Evolutionary conservation across 2,888 invertebrate species (phyloP), one percentile per base, ranked within the genome.

Genomic region (Plutella xylostella): DNA sequence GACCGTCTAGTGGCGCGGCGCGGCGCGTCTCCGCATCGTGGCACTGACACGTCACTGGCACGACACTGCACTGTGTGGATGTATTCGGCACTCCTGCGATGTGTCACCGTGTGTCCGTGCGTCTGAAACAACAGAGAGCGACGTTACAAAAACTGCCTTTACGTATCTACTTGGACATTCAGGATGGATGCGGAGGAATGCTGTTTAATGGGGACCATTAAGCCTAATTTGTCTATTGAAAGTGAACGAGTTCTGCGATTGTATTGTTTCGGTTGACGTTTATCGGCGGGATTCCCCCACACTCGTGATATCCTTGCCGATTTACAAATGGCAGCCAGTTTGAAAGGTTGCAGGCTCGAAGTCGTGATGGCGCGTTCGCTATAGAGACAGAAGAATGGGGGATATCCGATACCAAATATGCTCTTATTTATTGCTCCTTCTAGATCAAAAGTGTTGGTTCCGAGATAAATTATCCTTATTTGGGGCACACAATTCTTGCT

Each of bases 261-360:
- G 56, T 52, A 55, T 55, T 61, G 61, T 63, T 60, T 56, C 50
- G 48, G 50, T 48, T 22, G 53, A 51, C 52, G 54, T 65, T 68
- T 68, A 72, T 68, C 58, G 63, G 57, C 65, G 80, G 80, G 63
- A 76, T 80, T 79, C 75, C 80, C 78, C 67, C 55, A 31, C 62
- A 63, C 68, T 72, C 68, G 68, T 66, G 68, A 72, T 72, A 76
- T 78, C 76, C 74, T 78, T 72, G 74, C 73, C 56, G 60, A 61
- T 64, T 65, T 60, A 70, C 65, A 73, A 76, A 77, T 76, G 75
- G 72, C 72, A 76, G 68, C n/a, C 63, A 60, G 65, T 70, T 79
- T 71, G 75, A 80, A 80, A 79, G 77, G 80, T 18, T 38, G 38
- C 22, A 25, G 19, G 25, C 38, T 28, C 17, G 12, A 33, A 76